A percentile compares a stretch with the other conserved stretches of the same genome.
These are phyloP conservation scores for Caenorhabditis sulstoni DNA, from an alignment of 2,888 invertebrate species.

Conservation along the genomic window DNA sequence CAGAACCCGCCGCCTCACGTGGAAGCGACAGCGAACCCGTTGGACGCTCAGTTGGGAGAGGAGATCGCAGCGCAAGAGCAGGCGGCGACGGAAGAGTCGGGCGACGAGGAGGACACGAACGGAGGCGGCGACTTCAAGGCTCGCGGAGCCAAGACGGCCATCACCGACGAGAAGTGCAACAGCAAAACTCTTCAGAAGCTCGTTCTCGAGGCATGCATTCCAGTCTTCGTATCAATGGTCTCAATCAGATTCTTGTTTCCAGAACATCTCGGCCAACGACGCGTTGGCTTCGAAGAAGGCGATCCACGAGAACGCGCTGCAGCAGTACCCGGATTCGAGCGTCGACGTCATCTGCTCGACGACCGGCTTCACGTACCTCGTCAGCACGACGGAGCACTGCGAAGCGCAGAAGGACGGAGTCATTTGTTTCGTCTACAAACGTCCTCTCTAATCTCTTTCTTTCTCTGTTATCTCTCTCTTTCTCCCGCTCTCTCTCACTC, in stretches of 20 bases:
- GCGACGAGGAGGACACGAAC: conserved; percentile 20
- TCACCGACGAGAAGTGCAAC: conserved; percentile 69
- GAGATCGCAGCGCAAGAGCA: conserved; percentile 57
- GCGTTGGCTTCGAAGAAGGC: conserved; percentile 67
- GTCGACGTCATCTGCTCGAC: conserved; percentile 71
- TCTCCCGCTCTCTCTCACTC: not conserved
- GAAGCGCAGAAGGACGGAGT: conserved; percentile 71
- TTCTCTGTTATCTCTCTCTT: not conserved
- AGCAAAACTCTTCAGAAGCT: conserved; percentile 63
- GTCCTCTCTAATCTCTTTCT: conserved; percentile 52
- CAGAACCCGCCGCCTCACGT: conserved; percentile 47
- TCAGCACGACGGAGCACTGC: conserved; percentile 70
- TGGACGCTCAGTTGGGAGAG: conserved; percentile 61
- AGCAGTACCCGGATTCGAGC: conserved; percentile 60
- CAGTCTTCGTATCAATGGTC: not conserved
- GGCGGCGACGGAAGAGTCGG: conserved; percentile 34
- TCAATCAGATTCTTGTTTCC: conserved; percentile 13
- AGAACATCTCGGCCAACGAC: conserved; percentile 67
- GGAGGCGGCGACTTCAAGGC: conserved; percentile 58
- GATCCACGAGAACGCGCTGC: conserved; percentile 66
- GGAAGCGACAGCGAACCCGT: conserved; percentile 63
- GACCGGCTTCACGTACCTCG: conserved; percentile 70
- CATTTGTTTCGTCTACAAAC: conserved; percentile 70
- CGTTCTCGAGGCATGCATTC: conserved; percentile 48
- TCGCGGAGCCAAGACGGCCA: conserved; percentile 61